Evolutionary conservation across 2,888 invertebrate genomes (phyloP).

Genomic region (Teleiodes luculella): DNA sequence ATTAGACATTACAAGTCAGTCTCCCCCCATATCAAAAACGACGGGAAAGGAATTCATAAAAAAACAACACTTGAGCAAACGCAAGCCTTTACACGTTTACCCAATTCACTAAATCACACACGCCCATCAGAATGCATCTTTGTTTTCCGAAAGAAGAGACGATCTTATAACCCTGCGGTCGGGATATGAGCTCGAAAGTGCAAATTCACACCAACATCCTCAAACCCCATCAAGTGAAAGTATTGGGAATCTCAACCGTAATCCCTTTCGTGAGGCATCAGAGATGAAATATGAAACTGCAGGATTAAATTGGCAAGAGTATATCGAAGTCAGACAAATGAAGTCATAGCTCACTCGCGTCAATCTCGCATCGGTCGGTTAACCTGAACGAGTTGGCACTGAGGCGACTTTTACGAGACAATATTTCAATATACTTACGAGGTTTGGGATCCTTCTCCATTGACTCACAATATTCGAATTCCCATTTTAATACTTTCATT

Average conservation of each 20-base stretch:
- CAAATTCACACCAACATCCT: slow-evolving; percentile 28
- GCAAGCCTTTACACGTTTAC: slow-evolving; percentile 31
- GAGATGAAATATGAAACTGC: slow-evolving; percentile 6
- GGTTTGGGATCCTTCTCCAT: slow-evolving; percentile 46
- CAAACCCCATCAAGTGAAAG: neutral
- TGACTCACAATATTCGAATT: slow-evolving; percentile 20
- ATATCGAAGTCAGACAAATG: slow-evolving; percentile 74
- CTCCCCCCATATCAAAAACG: neutral
- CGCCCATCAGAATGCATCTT: slow-evolving; percentile 62
- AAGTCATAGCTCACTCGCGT: slow-evolving; percentile 68
- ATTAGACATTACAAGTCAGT: no score
- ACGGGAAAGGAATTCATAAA: slow-evolving; percentile 19
- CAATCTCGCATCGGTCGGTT: slow-evolving; percentile 64
- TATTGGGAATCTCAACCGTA: slow-evolving; percentile 25
- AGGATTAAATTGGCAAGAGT: slow-evolving; percentile 42
- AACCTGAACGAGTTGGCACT: slow-evolving; percentile 55
- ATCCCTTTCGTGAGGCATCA: slow-evolving; percentile 7
- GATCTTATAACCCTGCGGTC: slow-evolving; percentile 70
- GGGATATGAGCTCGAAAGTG: slow-evolving; percentile 52
- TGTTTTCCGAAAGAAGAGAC: slow-evolving; percentile 64
- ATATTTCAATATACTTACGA: slow-evolving; percentile 78
- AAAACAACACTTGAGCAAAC: slow-evolving; percentile 20
- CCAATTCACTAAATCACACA: slow-evolving; percentile 61
- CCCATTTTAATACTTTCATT: no score
- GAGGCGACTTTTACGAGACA: slow-evolving; percentile 67